Evolutionary conservation across 2,113 vertebrate species (phyloP).

Genomic region (Canis aureus): DNA sequence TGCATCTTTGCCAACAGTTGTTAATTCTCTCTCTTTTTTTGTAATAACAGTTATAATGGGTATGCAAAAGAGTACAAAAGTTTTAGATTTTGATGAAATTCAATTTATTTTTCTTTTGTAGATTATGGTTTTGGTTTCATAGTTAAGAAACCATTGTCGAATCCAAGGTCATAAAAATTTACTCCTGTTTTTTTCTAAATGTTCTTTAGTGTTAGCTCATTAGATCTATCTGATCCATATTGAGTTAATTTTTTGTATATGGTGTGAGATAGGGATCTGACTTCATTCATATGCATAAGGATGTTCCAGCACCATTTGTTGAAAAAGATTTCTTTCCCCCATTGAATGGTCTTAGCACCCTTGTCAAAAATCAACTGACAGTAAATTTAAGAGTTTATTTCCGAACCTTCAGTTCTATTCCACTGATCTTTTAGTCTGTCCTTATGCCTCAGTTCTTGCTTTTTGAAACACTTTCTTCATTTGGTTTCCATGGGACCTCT

Average conservation of each 20-base stretch:
- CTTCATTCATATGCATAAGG: background rate
- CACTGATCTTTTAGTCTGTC: background rate
- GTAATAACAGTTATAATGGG: background rate
- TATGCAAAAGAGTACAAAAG: conserved; percentile 17
- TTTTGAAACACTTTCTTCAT: conserved; percentile 55
- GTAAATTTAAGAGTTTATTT: conserved; percentile 4
- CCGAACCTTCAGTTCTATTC: background rate
- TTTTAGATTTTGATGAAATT: conserved; percentile 59
- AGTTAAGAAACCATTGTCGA: conserved; percentile 26
- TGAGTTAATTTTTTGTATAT: conserved; percentile 44
- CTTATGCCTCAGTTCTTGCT: background rate
- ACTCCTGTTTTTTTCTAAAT: background rate
- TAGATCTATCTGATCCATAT: background rate
- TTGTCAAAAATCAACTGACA: no score
- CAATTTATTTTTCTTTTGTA: background rate
- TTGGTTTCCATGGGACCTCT: background rate
- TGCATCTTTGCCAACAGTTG: background rate
- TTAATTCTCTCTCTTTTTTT: background rate
- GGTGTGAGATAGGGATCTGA: background rate
- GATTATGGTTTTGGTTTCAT: conserved; percentile 36
- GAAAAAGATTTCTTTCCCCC: background rate
- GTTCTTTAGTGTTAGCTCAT: conserved; percentile 12
- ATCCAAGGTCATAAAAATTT: conserved; percentile 12
- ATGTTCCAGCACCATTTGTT: conserved; percentile 4
- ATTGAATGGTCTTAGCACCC: no score